Base-by-base conservation (phyloP, 2,113 vertebrate species). In the Mesembrinibis cayennensis region DNA sequence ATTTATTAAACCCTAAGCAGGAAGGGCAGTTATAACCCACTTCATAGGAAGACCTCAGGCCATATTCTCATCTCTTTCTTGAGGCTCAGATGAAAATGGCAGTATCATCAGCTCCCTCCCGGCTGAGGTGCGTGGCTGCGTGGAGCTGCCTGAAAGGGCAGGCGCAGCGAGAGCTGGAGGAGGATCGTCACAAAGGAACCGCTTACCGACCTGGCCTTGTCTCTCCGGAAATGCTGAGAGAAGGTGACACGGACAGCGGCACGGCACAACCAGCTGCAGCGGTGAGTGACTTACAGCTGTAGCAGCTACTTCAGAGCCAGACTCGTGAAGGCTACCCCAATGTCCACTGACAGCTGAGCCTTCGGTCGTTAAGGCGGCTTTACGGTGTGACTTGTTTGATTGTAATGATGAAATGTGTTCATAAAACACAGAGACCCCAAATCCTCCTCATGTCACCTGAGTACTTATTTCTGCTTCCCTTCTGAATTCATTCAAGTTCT, bases 281-380 rank as follows among this genome's bases (percentile, higher is more conserved):
- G 63, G 81, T 66, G 83, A 73, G 87, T 45, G 36, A 81, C 38
- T 11, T 2, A 9, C 6, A 79, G 80, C 61, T 30, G 6, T 2
- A 34, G 72, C 47, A 50, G 62, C 65, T 42, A 8, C 13, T 25
- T 6, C 22, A 32, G 63, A 25, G 49, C 45, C 26, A 20, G n/a
- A 2, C 38, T 56, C 16, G 9, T 18, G n/a, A 7, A 5, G 32
- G 13, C 13, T 4, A 7, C 23, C 50, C 11, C 2, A 0, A 2
- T 7, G 22, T 7, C 50, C 49, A 3, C 36, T 5, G 22, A 2
- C 56, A 47, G 47, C 56, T 25, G 32, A 30, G 45, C 7, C 50
- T 34, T 42, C 47, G 15, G 38, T 7, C 23, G 16, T 30, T 73
- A 34, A 36, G 44, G 22, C 22, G 11, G 69, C 20, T 69, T 23